Base-by-base conservation (phyloP, 1,140 invertebrate species). In the Bombus fervidus region DNA sequence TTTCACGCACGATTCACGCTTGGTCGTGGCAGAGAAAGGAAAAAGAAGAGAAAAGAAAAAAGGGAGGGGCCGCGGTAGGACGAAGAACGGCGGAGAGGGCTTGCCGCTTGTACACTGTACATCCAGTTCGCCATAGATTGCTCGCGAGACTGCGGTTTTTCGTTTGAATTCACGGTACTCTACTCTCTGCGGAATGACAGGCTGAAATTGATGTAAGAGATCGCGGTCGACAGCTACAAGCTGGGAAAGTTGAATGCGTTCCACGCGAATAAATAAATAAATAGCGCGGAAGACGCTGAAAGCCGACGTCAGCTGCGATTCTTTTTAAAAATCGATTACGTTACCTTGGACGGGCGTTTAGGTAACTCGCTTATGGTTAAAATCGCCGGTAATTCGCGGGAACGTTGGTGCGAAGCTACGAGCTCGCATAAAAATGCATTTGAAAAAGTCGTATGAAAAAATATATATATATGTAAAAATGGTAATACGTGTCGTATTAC, bases 1-100 rank as follows among this genome's bases (percentile, higher is more conserved):
- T 85, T 90, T 85, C 76, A 90, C 82, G 79, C 82, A 89, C 77
- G 73, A 89, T 81, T 89, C 75, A 73, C 75, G 71, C 47, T 74
- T 71, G 25, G 31, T 18, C 37, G n/a, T 66, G 25, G 34, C 47
- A 22, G 62, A 12, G 18, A 68, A 34, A 34, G 37, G 41, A 43
- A 62, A 43, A 22, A 64, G n/a, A 53, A 34, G 12, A 2, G 8
- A n/a, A 10, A 78, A 39, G 15, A 8, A 0, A 2, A 18, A 53
- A 8, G 1, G 18, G 1, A 8, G 6, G 18, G 18, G 18, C 6
- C 18, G 0, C 47, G 47, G 47, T 18, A 53, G 47, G 47, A 53
- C 0, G 47, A 28, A 28, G 28, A 25, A 22, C 15, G 28, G 43
- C 5, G 28, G 37, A 53, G 22, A 53, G 43, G 5, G 73, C 5